Evolutionary conservation across 1,140 invertebrate species (phyloP).

Genomic region (Papilio aristodemus): DNA sequence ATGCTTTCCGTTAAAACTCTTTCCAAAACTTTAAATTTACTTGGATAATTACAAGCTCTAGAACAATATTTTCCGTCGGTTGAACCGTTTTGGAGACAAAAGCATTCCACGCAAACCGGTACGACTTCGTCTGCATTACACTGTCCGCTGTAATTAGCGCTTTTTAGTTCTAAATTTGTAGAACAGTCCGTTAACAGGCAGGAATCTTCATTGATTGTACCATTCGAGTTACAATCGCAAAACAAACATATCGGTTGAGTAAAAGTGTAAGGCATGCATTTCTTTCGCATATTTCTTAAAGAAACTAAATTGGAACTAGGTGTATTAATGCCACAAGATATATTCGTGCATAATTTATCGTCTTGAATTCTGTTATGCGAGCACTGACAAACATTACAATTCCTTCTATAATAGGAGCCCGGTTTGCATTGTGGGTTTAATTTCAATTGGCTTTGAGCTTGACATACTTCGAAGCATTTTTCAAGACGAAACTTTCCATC

Average conservation of each 20-base stretch:
- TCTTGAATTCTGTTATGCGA: conserved; percentile 50
- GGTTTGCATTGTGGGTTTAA: conserved; percentile 48
- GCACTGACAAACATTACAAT: conserved; percentile 62
- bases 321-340: conserved; percentile 40
- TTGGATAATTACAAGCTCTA: conserved; percentile 52
- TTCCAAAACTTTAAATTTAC: conserved; percentile 56
- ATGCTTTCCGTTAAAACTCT: conserved; percentile 50
- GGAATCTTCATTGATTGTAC: conserved; percentile 49
- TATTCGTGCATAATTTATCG: conserved; percentile 48
- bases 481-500: conserved; percentile 51
- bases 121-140: conserved; percentile 64
- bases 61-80: conserved; percentile 57
- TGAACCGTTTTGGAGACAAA: conserved; percentile 53
- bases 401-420: conserved; percentile 54
- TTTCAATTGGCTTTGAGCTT: conserved; percentile 26
- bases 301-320: conserved; percentile 35
- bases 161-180: conserved; percentile 41
- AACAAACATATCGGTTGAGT: conserved; percentile 60
- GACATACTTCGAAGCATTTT: conserved; percentile 64
- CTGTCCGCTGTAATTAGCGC: conserved; percentile 36
- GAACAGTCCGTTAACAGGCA: conserved; percentile 62
- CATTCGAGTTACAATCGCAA: conserved; percentile 57
- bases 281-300: conserved; percentile 39
- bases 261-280: conserved; percentile 56
- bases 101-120: conserved; percentile 63